phyloP scores from a whole-genome alignment of 2,888 invertebrate genomes.

The Achlya flavicornis region DNA sequence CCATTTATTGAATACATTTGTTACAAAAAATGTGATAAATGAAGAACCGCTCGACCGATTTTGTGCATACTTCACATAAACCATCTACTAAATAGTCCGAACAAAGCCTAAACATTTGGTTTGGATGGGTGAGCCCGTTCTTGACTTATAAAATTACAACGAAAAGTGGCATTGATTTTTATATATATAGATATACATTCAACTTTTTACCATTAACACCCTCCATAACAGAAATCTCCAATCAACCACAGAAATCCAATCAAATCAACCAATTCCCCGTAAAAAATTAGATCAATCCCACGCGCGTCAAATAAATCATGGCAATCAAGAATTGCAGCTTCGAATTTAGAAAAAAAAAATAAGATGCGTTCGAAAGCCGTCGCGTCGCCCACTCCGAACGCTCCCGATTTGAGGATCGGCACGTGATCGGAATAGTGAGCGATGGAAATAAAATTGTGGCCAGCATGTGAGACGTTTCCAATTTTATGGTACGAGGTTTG shows the following conservation, averaged over 20 bases:
- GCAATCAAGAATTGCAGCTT: constrained; percentile 34
- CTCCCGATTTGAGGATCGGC: constrained; percentile 42
- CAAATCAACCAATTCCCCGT: neutral
- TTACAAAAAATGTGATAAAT: too few species aligned
- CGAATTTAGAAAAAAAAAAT: neutral
- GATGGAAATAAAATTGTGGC: constrained; percentile 44
- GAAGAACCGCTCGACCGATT: too few species aligned
- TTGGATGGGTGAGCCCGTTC: too few species aligned
- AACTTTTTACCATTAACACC: neutral
- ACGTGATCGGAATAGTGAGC: constrained; percentile 50
- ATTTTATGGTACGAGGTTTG: constrained; percentile 53
- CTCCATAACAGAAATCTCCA: neutral
- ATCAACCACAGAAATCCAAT: neutral
- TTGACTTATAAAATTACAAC: too few species aligned
- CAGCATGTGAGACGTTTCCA: constrained; percentile 42
- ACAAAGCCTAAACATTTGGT: too few species aligned
- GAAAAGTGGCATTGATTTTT: too few species aligned
- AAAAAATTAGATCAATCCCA: constrained; percentile 15
- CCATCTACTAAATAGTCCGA: too few species aligned
- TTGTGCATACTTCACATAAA: too few species aligned
- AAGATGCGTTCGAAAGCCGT: neutral
- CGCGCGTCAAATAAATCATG: constrained; percentile 33
- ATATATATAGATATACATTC: too few species aligned
- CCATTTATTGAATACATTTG: too few species aligned
- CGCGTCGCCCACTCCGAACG: neutral